Evolutionary conservation across 2,888 invertebrate species (phyloP).

Genomic region (Spilarctia lutea): DNA sequence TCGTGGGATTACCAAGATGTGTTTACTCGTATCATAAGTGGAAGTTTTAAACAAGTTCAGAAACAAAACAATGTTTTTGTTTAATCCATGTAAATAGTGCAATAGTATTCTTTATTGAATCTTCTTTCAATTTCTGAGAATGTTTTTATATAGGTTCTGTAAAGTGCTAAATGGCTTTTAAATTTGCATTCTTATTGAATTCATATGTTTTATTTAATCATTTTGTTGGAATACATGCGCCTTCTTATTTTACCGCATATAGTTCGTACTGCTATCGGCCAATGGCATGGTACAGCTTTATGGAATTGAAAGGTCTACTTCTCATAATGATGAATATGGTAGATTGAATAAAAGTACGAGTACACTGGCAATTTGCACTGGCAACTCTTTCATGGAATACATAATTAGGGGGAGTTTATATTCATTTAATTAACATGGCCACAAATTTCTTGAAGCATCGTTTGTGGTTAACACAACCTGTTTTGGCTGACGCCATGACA

Average conservation of each 20-base stretch:
- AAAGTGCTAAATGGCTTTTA: neutral
- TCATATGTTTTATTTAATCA: neutral
- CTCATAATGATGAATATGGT: neutral
- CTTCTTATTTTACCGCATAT: neutral
- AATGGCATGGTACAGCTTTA: neutral
- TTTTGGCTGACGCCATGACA: neutral
- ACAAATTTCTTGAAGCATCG: neutral
- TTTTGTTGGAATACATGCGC: neutral
- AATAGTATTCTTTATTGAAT: neutral
- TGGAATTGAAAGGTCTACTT: neutral
- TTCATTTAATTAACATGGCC: neutral
- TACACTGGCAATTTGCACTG: too few species aligned
- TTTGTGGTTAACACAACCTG: neutral
- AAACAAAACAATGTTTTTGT: slow-evolving; percentile 15
- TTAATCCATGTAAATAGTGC: slow-evolving; percentile 3
- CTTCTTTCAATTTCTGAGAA: neutral
- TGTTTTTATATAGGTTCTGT: neutral
- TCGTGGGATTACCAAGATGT: slow-evolving; percentile 18
- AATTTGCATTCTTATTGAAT: neutral
- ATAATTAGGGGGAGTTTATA: neutral
- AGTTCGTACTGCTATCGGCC: neutral
- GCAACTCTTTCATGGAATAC: neutral
- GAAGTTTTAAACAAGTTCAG: slow-evolving; percentile 15
- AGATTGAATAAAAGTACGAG: neutral
- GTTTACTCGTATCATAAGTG: slow-evolving; percentile 19